Base-by-base conservation (phyloP, 1,140 invertebrate species). In the Danaus plexippus region DNA sequence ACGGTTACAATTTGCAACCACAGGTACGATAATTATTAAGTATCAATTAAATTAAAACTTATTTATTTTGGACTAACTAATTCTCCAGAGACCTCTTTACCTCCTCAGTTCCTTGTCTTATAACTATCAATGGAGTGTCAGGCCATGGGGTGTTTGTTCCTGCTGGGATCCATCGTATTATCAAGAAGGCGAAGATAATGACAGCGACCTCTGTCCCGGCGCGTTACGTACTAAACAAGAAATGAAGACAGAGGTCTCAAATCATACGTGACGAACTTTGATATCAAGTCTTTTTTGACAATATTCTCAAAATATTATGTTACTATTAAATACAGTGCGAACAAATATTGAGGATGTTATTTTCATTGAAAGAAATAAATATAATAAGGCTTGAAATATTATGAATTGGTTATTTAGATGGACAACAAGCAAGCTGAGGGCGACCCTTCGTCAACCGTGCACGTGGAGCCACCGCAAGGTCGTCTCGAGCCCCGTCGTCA, bases 1-100 rank as follows among this genome's bases (percentile, higher is more conserved):
- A 67, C 59, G 18, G 58, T 79, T 8, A 59, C 71, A 3, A 63
- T 82, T 10, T 12, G 74, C 10, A 82, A 82, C 41, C 56, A 75
- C 44, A 80, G 75, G 79, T 79, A 43, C 15, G 15, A 15, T 15
- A 15, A 15, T 50, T 10, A 32, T 43, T 47, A 5, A 51, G 12
- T 11, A 18, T 56, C 1, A 48, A 42, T 15, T 40, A n/a, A 13
- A 13, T 8, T 10, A 11, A 32, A 40, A 7, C 6, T 49, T 9
- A 10, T 44, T 1, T 15, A 18, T 11, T 57, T 12, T 47, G 11
- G 12, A 43, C 10, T 15, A 18, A 2, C 11, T 9, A 48, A 11
- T 52, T 15, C 15, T 15, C 15, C 1, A 15, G 15, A 3, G 15
- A 15, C 15, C 15, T 15, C 15, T 15, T 15, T 3, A 3, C 15